Percentiles rank a stretch among this genome's conserved stretches.
phyloP scores from a whole-genome alignment of 2,113 vertebrate genomes.

The Burhinus oedicnemus region DNA sequence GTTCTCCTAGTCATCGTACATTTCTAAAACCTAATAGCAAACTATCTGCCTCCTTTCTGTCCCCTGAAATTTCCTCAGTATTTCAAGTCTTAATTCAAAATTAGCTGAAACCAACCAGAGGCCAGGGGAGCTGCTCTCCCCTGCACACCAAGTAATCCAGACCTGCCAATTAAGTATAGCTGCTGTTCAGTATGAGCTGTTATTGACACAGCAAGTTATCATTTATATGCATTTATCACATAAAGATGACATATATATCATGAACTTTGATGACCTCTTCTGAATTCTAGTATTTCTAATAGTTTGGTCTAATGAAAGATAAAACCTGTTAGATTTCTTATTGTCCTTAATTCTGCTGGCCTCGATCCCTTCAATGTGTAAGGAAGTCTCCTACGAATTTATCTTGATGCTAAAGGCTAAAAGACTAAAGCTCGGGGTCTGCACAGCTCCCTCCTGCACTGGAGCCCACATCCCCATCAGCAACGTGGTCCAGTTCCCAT shows the following conservation, averaged over 20 bases:
- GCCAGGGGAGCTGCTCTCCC: background rate
- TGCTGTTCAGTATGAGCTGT: background rate
- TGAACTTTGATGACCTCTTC: background rate
- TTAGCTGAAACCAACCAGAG: background rate
- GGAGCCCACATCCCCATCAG: background rate
- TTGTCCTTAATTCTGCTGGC: background rate
- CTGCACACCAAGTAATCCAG: background rate
- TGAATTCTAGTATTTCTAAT: background rate
- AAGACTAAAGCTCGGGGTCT: background rate
- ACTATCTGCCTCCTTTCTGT: background rate
- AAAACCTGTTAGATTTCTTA: background rate
- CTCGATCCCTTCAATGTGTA: background rate
- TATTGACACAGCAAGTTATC: background rate
- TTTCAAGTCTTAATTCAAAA: background rate
- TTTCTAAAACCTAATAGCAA: background rate
- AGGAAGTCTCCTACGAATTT: background rate
- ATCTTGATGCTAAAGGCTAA: background rate
- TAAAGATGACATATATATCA: background rate
- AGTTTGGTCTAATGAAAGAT: background rate
- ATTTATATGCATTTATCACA: background rate
- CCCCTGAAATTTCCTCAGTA: background rate
- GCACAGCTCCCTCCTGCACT: background rate
- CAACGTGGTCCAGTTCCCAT: rapidly evolving
- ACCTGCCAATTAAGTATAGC: background rate
- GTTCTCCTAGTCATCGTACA: background rate